Evolutionary conservation across 2,797 vertebrate species (phyloP), one percentile per base, ranked within the genome.

Genomic region (Karalla daura): DNA sequence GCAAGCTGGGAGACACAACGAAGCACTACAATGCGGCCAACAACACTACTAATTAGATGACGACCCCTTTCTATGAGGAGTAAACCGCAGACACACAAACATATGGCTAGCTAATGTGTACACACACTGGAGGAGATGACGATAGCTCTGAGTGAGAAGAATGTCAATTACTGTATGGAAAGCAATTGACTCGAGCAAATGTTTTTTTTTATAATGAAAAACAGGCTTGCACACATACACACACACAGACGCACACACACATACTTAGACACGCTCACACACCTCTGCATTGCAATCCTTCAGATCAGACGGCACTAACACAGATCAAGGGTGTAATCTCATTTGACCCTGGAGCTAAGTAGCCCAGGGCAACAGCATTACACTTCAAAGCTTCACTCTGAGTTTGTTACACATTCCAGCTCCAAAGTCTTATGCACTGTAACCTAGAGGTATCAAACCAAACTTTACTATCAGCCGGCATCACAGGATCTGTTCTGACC

Each of bases 291-390:
- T 65, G 41, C 61, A 81, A 87, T 81, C 74, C 76, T 41, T 53
- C 40, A 75, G 69, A 88, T 90, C 82, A 88, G 70, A 71, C 52
- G 53, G 76, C 44, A 55, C 80, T 61, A 80, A 86, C 75, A 35
- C 74, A 83, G 83, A 86, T 89, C 86, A 86, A 82, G 85, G 76
- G 82, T 88, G 81, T 89, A 91, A 92, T 90, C 84, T 88, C 78
- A 78, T 84, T 85, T 81, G 77, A 88, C 88, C 87, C 86, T 59
- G 61, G 40, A 80, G 80, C 82, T 88, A 86, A 88, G 89, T 81
- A 83, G 88, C 88, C 84, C 76, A 54, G 66, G 80, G 87, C 79
- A 84, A 87, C 83, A 70, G 83, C 43, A 76, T 85, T 79, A 76
- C 63, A 86, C 81, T 90, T 91, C 88, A 85, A 91, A 90, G 90